Evolutionary conservation across 2,113 vertebrate species (phyloP), one percentile per base, ranked within the genome.

Genomic region (Pachypanchax playfairii): DNA sequence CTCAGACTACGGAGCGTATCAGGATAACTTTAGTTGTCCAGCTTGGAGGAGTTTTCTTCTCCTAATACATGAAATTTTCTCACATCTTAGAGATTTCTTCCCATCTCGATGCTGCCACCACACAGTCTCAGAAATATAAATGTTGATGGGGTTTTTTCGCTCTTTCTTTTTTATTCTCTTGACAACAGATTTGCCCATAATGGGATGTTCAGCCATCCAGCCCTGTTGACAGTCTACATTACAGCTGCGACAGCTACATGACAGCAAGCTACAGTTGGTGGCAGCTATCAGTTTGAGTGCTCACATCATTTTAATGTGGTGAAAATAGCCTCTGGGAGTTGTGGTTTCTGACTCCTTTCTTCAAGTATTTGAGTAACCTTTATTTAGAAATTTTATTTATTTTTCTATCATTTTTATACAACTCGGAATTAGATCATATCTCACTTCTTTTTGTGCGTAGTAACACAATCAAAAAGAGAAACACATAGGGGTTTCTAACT

Each of bases 261-360:
- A 82, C 78, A 80, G 69, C 61, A 3, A 58, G 71, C 62, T 78
- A 67, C 69, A 78, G 75, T 54, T 54, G 74, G 73, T 75, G 84
- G 82, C 83, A 80, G 81, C 79, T 55, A 64, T 85, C 82, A 75
- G 64, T 84, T 79, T 7, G 60, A 69, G 42, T 7, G 38, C 25
- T 50, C 17, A 21, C 46, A 62, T 62, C 46, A 46, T 29, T 59
- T 15, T 59, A 61, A 64, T 31, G 50, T 46, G 59, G 41, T 62
- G 68, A 65, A 78, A 82, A 86, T 43, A 65, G 59, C 76, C 64
- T 72, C 5, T 20, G 73, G 75, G 81, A 70, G 61, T 50, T 54
- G 65, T 43, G 60, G 56, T 57, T 55, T 73, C 26, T 15, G 25
- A 35, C 21, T 58, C 29, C 61, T 29, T 17, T 4, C 25, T 51